Evolutionary conservation across 2,797 vertebrate species (phyloP).

Genomic region (Acridotheres tristis): DNA sequence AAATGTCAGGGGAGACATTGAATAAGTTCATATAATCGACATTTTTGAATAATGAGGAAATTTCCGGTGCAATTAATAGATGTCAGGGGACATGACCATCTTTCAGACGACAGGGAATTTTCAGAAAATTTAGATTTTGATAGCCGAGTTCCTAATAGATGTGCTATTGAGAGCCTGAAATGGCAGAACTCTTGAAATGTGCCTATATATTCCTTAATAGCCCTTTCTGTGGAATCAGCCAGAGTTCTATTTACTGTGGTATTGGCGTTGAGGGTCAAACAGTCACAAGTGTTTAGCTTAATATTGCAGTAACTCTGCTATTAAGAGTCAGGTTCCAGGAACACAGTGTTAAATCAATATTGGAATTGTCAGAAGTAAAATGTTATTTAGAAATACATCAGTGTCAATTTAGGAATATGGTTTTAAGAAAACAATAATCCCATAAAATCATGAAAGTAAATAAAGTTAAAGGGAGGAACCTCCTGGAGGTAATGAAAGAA

Average conservation of each 20-base stretch:
- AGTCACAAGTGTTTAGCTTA: constrained; percentile 6
- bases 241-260: constrained; percentile 3
- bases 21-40: constrained; percentile 48
- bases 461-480: background rate
- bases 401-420: background rate
- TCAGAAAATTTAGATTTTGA: constrained; percentile 54
- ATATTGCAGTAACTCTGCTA: background rate
- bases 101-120: constrained; percentile 9
- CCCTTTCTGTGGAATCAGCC: background rate
- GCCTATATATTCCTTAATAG: background rate
- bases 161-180: background rate
- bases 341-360: background rate
- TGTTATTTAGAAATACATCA: background rate
- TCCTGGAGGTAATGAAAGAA: background rate
- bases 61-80: constrained; percentile 59
- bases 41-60: constrained; percentile 56
- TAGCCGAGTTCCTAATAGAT: background rate
- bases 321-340: constrained; percentile 1
- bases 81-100: constrained; percentile 41
- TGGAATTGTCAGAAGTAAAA: background rate
- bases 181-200: background rate
- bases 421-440: background rate
- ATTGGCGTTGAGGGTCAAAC: background rate
- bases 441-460: background rate
- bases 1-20: constrained; percentile 48